A percentile compares a stretch with the other conserved stretches of the same genome.
Evolutionary conservation across 2,113 vertebrate species (phyloP).

Genomic region (Upupa epops): DNA sequence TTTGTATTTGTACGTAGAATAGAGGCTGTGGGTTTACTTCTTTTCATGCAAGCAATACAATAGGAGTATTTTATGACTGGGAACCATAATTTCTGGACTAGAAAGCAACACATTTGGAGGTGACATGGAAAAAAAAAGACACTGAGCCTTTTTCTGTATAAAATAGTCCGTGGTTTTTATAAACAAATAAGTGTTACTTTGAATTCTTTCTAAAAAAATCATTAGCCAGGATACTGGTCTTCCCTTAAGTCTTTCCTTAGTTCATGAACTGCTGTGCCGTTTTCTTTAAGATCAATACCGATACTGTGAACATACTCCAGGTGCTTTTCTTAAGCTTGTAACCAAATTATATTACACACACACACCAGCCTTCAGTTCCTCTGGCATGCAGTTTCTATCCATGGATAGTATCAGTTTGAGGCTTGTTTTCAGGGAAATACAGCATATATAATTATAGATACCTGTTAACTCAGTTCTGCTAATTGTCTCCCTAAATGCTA

Average conservation of each 20-base stretch:
- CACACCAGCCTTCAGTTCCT: not conserved
- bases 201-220: constrained; percentile 5
- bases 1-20: constrained; percentile 76
- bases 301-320: constrained; percentile 53
- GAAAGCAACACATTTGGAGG: constrained; percentile 46
- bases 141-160: constrained; percentile 24
- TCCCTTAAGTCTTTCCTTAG: constrained; percentile 40
- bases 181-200: not conserved
- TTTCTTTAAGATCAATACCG: constrained; percentile 34
- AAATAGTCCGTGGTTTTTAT: constrained; percentile 5
- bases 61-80: constrained; percentile 50
- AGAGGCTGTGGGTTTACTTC: constrained; percentile 68
- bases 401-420: not conserved
- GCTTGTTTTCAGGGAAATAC: constrained; percentile 5
- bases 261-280: constrained; percentile 32
- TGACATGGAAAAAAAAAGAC: constrained; percentile 8
- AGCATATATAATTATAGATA: not conserved
- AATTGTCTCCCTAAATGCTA: not conserved
- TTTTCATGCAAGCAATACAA: constrained; percentile 71
- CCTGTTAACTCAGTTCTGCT: not conserved
- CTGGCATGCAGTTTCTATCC: not conserved
- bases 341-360: not conserved
- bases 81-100: constrained; percentile 74
- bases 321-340: constrained; percentile 63
- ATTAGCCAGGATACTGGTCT: constrained; percentile 34